These are phyloP conservation scores for Antennarius striatus DNA, from an alignment of 2,113 vertebrate genomes.

Conservation along the genomic window DNA sequence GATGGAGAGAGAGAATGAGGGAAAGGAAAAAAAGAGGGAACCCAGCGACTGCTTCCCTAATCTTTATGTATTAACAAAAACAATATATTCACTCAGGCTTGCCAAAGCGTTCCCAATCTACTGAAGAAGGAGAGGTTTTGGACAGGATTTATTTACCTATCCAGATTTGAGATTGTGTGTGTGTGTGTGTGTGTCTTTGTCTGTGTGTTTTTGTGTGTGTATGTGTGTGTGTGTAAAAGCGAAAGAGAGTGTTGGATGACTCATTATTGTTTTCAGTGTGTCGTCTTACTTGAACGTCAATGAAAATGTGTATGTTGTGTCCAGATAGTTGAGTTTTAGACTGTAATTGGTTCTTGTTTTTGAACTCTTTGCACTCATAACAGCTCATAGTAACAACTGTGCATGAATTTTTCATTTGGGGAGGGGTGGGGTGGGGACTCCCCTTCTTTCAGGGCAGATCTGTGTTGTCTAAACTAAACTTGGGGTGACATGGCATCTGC, in stretches of 20 bases:
- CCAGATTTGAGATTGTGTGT: slow-evolving; percentile 32
- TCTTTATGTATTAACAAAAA: slow-evolving; percentile 82
- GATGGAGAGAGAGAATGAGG: slow-evolving; percentile 24
- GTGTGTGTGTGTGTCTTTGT: slow-evolving; percentile 12
- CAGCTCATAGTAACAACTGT: slow-evolving; percentile 89
- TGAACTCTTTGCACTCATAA: slow-evolving; percentile 90
- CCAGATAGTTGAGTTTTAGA: slow-evolving; percentile 78
- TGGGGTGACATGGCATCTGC: slow-evolving; percentile 65
- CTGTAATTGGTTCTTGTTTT: slow-evolving; percentile 93
- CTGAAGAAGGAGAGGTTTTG: slow-evolving; percentile 66
- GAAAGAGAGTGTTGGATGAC: slow-evolving; percentile 25
- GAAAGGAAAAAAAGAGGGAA: slow-evolving; percentile 27
- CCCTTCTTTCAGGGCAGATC: slow-evolving; percentile 45
- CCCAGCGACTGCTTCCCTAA: slow-evolving; percentile 73
- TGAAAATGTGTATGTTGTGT: slow-evolving; percentile 63
- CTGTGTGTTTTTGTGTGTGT: not conserved
- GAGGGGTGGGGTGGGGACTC: slow-evolving; percentile 28
- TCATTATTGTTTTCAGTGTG: slow-evolving; percentile 52
- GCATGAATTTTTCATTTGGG: slow-evolving; percentile 92
- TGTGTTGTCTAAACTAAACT: slow-evolving; percentile 64
- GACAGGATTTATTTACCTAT: slow-evolving; percentile 75
- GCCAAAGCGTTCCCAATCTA: slow-evolving; percentile 73
- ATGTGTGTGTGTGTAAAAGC: not conserved
- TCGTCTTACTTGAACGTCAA: slow-evolving; percentile 54
- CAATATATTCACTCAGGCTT: slow-evolving; percentile 76